Conservation (phyloP, 2,113 vertebrate species). For the Microcebus murinus region DNA sequence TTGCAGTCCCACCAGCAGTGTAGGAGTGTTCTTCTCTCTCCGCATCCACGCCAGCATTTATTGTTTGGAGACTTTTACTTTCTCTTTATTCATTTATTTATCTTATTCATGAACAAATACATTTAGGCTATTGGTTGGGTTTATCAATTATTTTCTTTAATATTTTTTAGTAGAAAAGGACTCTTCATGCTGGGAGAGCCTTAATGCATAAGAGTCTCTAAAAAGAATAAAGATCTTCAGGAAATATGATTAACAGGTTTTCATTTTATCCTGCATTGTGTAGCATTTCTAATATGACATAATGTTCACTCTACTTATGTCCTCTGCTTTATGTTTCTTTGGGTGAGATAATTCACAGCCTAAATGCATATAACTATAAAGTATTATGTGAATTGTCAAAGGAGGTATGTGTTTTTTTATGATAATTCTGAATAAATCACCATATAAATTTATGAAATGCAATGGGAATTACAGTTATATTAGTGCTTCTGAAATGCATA, state of each 20-base stretch:
- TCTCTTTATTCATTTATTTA: neutral
- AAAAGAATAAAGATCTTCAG: neutral
- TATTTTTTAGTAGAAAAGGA: neutral
- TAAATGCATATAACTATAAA: neutral
- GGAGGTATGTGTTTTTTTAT: neutral
- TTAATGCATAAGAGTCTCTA: neutral
- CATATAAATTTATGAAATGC: neutral
- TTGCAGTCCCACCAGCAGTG: no score
- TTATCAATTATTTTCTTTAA: neutral
- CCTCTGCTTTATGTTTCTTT: neutral
- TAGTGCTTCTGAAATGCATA: slow-evolving; percentile 43
- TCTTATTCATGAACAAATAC: neutral
- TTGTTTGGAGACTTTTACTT: neutral
- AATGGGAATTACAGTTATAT: slow-evolving; percentile 40
- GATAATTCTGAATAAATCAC: slow-evolving; percentile 17
- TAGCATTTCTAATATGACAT: neutral
- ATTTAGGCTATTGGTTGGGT: neutral
- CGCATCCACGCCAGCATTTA: no score
- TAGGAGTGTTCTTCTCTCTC: no score
- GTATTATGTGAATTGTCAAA: neutral
- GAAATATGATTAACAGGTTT: neutral
- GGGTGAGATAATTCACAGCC: neutral
- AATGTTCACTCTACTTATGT: neutral
- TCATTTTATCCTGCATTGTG: neutral
- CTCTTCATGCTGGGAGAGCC: neutral